phyloP scores from a whole-genome alignment of 2,797 vertebrate genomes.

The Chelmon rostratus region DNA sequence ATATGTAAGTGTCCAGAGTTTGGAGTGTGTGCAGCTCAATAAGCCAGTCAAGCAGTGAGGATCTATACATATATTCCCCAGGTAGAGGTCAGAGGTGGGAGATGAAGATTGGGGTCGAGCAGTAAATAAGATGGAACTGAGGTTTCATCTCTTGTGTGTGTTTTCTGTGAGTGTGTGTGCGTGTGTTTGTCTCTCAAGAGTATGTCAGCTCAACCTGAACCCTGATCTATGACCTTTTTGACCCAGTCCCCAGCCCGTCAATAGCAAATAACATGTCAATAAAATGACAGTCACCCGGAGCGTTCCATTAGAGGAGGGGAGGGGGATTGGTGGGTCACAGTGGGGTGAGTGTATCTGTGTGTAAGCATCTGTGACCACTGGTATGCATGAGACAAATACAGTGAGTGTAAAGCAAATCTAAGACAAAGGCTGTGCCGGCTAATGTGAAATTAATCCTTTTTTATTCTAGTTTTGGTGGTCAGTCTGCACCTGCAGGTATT shows the following conservation, averaged over 20 bases:
- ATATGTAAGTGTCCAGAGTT: constrained; percentile 20
- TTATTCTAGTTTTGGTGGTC: neutral
- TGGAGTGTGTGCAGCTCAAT: constrained; percentile 60
- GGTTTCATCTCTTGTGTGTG: constrained; percentile 57
- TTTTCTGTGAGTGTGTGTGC: constrained; percentile 6
- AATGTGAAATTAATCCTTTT: neutral
- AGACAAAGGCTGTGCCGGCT: neutral
- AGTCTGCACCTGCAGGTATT: neutral
- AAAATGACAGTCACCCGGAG: constrained; percentile 65
- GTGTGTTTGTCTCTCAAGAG: constrained; percentile 47
- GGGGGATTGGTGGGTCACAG: neutral
- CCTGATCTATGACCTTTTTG: constrained; percentile 59
- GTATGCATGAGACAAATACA: neutral
- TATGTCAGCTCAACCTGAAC: constrained; percentile 42
- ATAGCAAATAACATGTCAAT: constrained; percentile 74
- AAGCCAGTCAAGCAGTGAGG: constrained; percentile 46
- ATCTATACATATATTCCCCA: constrained; percentile 63
- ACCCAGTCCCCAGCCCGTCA: constrained; percentile 48
- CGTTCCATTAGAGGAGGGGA: constrained; percentile 32
- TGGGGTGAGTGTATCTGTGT: neutral
- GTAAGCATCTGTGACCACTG: constrained; percentile 3
- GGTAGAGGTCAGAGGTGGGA: constrained; percentile 65
- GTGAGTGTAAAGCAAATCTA: neutral
- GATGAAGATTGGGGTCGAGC: constrained; percentile 60
- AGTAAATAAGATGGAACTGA: constrained; percentile 76